phyloP scores from a whole-genome alignment of 2,888 invertebrate genomes.

The Embidobia sp. region DNA sequence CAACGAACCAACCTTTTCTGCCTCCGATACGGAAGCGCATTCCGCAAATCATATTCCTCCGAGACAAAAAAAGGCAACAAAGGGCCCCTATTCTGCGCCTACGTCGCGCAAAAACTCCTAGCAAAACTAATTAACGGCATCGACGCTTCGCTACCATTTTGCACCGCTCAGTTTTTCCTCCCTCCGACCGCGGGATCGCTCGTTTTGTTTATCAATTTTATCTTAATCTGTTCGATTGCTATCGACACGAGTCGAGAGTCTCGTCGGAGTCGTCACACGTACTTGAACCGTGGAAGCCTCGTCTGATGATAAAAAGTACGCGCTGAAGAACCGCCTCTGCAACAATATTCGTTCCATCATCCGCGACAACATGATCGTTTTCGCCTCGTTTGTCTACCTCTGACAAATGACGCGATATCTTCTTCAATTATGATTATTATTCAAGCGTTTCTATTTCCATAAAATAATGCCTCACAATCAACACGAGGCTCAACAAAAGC shows the following conservation, averaged over 20 bases:
- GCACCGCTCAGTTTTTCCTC: background rate
- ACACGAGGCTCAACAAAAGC: no score
- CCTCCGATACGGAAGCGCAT: constrained; percentile 31
- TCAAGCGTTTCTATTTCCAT: constrained; percentile 62
- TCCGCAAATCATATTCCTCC: constrained; percentile 26
- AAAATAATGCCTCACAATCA: no score
- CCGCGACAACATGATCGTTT: constrained; percentile 45
- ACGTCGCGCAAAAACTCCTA: background rate
- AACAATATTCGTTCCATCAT: constrained; percentile 58
- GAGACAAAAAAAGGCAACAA: background rate
- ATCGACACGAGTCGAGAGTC: constrained; percentile 5
- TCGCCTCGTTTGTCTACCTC: constrained; percentile 54
- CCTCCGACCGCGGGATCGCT: no score
- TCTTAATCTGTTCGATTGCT: constrained; percentile 5
- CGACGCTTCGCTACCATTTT: background rate
- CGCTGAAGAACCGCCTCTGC: constrained; percentile 30
- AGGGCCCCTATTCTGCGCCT: constrained; percentile 5
- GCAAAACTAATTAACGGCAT: constrained; percentile 31
- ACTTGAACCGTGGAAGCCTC: constrained; percentile 21
- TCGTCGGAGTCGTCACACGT: constrained; percentile 36
- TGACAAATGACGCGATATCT: constrained; percentile 64
- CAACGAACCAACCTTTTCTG: constrained; percentile 11
- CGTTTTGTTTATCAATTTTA: background rate
- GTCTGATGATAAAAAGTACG: constrained; percentile 17
- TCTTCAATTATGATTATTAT: constrained; percentile 60